Evolutionary conservation across 2,888 invertebrate species (phyloP).

Genomic region (Hyposoter dolosus): DNA sequence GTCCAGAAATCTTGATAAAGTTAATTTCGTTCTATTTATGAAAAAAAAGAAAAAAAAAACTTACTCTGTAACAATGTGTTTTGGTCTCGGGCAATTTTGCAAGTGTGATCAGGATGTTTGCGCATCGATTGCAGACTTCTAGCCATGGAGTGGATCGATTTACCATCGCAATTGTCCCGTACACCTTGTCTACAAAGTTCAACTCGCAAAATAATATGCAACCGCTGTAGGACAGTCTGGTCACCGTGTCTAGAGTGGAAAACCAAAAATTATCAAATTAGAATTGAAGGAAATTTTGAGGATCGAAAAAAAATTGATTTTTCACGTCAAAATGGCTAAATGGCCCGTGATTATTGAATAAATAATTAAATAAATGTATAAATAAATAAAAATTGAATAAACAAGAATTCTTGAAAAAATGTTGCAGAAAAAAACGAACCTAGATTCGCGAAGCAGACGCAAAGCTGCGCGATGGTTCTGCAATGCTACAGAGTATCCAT

Average conservation of each 20-base stretch:
- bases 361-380: no score
- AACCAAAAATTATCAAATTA: neutral
- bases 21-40: neutral
- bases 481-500: constrained; percentile 79
- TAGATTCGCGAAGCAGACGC: constrained; percentile 83
- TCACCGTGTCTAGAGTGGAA: constrained; percentile 82
- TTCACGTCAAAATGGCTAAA: neutral
- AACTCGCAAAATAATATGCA: no score
- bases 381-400: neutral
- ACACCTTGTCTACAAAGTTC: no score
- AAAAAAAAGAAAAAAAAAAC: constrained; percentile 53
- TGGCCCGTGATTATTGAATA: no score
- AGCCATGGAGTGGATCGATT: constrained; percentile 88
- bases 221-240: constrained; percentile 82
- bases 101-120: constrained; percentile 89
- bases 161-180: constrained; percentile 81
- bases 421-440: no score
- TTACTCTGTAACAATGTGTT: constrained; percentile 87
- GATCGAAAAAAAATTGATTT: neutral
- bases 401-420: neutral
- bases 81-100: constrained; percentile 88
- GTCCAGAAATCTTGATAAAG: neutral
- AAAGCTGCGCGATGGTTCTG: constrained; percentile 81
- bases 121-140: constrained; percentile 86
- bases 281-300: neutral